phyloP scores from a whole-genome alignment of 2,113 vertebrate species.

The Coracopsis vasa region DNA sequence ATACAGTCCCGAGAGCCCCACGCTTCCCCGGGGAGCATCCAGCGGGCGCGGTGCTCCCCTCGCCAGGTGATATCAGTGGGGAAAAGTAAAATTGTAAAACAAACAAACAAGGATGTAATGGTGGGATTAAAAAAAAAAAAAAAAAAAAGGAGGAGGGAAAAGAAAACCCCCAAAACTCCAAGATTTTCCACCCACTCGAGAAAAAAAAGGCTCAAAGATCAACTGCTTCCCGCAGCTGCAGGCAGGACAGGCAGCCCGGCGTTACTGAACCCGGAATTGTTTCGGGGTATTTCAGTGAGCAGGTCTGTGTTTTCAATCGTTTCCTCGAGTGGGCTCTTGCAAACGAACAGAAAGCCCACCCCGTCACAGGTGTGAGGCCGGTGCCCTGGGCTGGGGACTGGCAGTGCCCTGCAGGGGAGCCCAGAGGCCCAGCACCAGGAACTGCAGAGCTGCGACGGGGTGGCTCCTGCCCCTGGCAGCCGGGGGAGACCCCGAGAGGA shows the following conservation, averaged over 20 bases:
- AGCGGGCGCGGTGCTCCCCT: background rate
- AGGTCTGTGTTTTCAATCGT: background rate
- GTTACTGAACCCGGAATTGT: background rate
- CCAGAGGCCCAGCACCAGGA: background rate
- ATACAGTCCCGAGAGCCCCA: background rate
- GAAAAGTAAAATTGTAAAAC: background rate
- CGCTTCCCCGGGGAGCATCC: background rate
- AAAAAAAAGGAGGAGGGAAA: fast-evolving
- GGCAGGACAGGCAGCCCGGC: background rate
- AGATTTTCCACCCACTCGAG: background rate
- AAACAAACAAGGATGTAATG: background rate
- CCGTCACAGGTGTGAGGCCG: background rate
- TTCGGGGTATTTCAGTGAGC: background rate
- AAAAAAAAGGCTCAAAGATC: background rate
- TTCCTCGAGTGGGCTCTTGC: background rate
- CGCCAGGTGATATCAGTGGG: background rate
- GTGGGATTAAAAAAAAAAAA: background rate
- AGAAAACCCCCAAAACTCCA: background rate
- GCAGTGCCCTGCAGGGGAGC: background rate
- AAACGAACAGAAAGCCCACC: background rate
- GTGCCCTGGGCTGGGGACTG: background rate
- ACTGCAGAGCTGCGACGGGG: fast-evolving
- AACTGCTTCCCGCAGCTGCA: background rate
- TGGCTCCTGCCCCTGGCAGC: background rate
- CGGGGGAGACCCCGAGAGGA: background rate